These are phyloP conservation scores for Hycleus cichorii DNA, from an alignment of 1,140 invertebrate species.

Conservation along the genomic window DNA sequence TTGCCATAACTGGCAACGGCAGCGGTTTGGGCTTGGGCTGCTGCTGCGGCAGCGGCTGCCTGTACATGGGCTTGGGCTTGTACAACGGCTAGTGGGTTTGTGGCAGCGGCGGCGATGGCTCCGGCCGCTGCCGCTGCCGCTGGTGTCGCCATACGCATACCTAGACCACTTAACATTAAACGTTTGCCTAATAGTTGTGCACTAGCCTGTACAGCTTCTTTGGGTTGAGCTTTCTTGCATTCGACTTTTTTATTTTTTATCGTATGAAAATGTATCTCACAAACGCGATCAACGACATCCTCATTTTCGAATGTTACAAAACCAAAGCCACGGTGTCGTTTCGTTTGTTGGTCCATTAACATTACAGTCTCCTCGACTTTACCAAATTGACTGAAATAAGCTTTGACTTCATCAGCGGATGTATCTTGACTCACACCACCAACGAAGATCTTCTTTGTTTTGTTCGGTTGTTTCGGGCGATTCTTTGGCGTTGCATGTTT, in stretches of 20 bases:
- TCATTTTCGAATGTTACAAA: slow-evolving; percentile 90
- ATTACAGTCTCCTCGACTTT: slow-evolving; percentile 89
- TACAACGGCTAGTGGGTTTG: slow-evolving; percentile 52
- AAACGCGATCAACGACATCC: slow-evolving; percentile 83
- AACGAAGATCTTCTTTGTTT: slow-evolving; percentile 89
- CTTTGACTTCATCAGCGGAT: slow-evolving; percentile 82
- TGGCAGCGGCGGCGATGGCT: slow-evolving; percentile 48
- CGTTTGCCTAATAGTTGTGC: slow-evolving; percentile 66
- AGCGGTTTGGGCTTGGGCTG: slow-evolving; percentile 34
- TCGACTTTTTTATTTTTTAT: slow-evolving; percentile 92
- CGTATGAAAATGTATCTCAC: slow-evolving; percentile 85
- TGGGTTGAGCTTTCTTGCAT: slow-evolving; percentile 88
- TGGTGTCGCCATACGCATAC: slow-evolving; percentile 54
- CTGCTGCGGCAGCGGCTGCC: slow-evolving; percentile 48
- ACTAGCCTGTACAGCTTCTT: slow-evolving; percentile 72
- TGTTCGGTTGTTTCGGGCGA: slow-evolving; percentile 73
- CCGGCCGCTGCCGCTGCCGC: slow-evolving; percentile 47
- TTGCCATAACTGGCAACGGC: slow-evolving; percentile 58
- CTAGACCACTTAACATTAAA: slow-evolving; percentile 60
- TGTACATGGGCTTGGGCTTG: slow-evolving; percentile 53
- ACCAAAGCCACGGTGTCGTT: slow-evolving; percentile 82
- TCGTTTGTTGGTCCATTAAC: slow-evolving; percentile 92
- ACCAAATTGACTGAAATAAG: slow-evolving; percentile 86
- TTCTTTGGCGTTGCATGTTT: slow-evolving; percentile 90
- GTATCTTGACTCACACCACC: slow-evolving; percentile 88